A percentile compares a stretch with the other conserved stretches of the same genome.
Conservation (phyloP, 92 coral and sea anemone species). For the Zoanthus gigantus region DNA sequence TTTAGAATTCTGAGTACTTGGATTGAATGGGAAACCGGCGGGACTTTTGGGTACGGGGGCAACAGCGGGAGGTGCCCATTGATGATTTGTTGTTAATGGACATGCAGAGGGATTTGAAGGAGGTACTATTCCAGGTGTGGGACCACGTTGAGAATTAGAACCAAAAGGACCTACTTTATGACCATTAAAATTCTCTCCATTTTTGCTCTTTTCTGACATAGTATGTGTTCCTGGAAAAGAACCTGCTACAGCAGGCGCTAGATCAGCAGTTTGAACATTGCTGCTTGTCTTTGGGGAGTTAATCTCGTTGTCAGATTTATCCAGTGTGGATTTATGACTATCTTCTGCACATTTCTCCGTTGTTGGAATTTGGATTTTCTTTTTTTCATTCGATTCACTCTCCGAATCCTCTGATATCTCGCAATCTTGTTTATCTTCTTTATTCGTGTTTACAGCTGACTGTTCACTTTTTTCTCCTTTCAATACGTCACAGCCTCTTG, state of each 20-base stretch:
- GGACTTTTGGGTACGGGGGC: conserved; percentile 22
- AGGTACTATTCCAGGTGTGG: conserved; percentile 31
- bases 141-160: background rate
- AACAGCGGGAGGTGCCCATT: background rate
- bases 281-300: background rate
- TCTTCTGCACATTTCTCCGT: background rate
- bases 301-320: background rate
- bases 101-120: background rate
- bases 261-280: background rate
- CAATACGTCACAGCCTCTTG: background rate
- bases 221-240: background rate
- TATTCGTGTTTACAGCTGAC: background rate
- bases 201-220: background rate
- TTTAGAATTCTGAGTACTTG: conserved; percentile 15
- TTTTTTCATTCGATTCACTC: background rate
- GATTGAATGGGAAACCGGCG: conserved; percentile 20
- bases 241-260: background rate
- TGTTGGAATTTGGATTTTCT: background rate
- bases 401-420: background rate
- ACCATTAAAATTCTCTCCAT: conserved; percentile 12
- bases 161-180: background rate
- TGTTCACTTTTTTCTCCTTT: background rate
- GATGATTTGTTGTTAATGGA: conserved; percentile 9
- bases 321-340: background rate
- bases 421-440: background rate